phyloP scores from a whole-genome alignment of 1,140 invertebrate genomes.

The Pogonus chalceus region DNA sequence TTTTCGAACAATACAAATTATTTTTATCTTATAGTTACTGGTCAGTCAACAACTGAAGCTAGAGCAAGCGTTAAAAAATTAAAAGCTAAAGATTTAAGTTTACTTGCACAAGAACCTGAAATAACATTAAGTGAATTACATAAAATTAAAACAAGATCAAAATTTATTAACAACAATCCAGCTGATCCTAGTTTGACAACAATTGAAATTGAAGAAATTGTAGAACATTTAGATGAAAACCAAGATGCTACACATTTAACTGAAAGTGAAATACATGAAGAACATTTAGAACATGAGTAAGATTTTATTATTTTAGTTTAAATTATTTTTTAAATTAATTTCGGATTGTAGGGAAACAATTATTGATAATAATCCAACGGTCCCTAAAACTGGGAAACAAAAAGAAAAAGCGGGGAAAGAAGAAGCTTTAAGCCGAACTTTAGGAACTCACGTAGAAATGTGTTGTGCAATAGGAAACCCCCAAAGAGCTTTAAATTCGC shows the following conservation, averaged over 20 bases:
- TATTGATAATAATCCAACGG: conserved; percentile 23
- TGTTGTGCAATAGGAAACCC: conserved; percentile 40
- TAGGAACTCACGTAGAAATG: conserved; percentile 45
- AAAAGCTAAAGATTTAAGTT: conserved; percentile 49
- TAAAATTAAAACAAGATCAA: conserved; percentile 38
- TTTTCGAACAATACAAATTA: no score
- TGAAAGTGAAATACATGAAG: conserved; percentile 21
- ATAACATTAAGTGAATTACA: conserved; percentile 46
- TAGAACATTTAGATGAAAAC: conserved; percentile 15
- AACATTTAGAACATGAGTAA: conserved; percentile 29
- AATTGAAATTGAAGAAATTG: conserved; percentile 17
- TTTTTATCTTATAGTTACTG: conserved; percentile 43
- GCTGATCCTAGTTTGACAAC: conserved; percentile 30
- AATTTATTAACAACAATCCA: conserved; percentile 28
- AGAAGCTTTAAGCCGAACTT: conserved; percentile 36
- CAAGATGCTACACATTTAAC: background rate
- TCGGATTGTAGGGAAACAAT: conserved; percentile 6
- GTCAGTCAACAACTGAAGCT: conserved; percentile 45
- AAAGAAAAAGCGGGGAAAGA: conserved; percentile 35
- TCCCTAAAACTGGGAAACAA: conserved; percentile 35
- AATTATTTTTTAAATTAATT: background rate
- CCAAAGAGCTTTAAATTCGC: conserved; percentile 42
- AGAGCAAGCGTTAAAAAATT: conserved; percentile 54
- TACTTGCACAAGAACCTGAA: conserved; percentile 44
- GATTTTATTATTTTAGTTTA: conserved; percentile 9